Base-by-base conservation (phyloP, 2,113 vertebrate species). In the Petromus typicus region DNA sequence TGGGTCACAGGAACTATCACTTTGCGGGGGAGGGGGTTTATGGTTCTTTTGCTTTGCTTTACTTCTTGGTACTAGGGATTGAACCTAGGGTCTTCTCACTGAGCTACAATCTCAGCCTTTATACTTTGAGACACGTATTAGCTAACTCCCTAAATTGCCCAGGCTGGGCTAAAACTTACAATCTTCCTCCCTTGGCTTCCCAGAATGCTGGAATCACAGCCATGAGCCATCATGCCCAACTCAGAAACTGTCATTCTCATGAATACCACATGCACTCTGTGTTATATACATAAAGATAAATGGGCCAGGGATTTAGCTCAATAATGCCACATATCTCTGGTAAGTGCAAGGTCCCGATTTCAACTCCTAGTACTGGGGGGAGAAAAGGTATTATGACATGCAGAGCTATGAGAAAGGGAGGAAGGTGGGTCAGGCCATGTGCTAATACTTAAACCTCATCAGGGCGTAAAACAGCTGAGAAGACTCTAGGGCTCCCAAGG, bases 401-500 rank as follows among this genome's bases (percentile, higher is more conserved):
- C 54, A 30, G 30, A 67, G 1, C 12, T 9, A 4, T 23, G 48
- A 79, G 27, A 61, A 51, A 23, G 18, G 10, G 40, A 16, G 9
- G 63, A 9, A 83, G 51, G 25, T 23, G 13, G 37, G 2, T 40
- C 17, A 18, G 25, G 5, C 27, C 2, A 2, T 6, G 14, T 18
- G 45, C 13, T n/a, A 40, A 23, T 40, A 22, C 30, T 22, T 81
- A 43, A 91, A 10, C 43, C 25, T 80, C 10, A 5, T 23, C 14
- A 56, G 8, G 78, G n/a, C 61, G 3, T 4, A 23, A 32, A 9
- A 11, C 48, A 83, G 40, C 16, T 0, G 2, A 54, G 57, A 2
- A 32, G 40, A 25, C 12, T 40, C 23, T 8, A 10, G 45, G 20
- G 14, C 0, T 1, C 54, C 37, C 51, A 13, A 0, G 0, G 2